Evolutionary conservation across 1,140 invertebrate genomes (phyloP), one percentile per base, ranked within the genome.

Genomic region (Ceratina japonica): DNA sequence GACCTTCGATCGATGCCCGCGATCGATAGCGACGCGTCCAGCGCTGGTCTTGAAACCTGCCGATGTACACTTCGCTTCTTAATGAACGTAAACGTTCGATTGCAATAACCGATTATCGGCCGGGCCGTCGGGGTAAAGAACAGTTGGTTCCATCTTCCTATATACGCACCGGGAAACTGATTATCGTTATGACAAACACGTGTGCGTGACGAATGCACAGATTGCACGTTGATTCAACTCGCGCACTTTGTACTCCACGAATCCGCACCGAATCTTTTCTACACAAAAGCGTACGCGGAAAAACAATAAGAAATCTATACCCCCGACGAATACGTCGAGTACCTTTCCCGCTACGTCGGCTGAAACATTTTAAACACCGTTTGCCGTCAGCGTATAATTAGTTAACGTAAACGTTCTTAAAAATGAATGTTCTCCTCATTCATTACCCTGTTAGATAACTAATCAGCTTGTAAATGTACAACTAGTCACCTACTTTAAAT

Each of bases 191-290:
- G 16, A 31, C 22, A 52, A 68, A 72, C 75, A 37, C 69, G 56
- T 63, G 49, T 69, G 44, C 69, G 56, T 63, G 49, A 72, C 31
- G 27, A 72, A 72, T 63, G 16, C 27, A 64, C 15, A 64, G 72
- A 73, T 73, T 73, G 44, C 16, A 63, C 56, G 27, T 51, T 70
- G 68, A 54, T 72, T 77, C 24, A 49, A 5, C 51, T 72, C n/a
- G 0, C n/a, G 75, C 15, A 78, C 75, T 78, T 78, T 78, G 75
- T 72, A 78, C 75, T 51, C 16, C 22, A 18, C 62, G 3, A 71
- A 44, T 58, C 7, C 37, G 16, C 20, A 56, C 44, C 10, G n/a
- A 18, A 12, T 44, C 37, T 71, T 59, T 0, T n/a, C 49, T 20
- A 10, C 37, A 44, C 4, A 4, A 37, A n/a, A 59, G 18, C 20